Conservation (phyloP, 2,888 invertebrate genomes). For the Nysson spinosus region DNA sequence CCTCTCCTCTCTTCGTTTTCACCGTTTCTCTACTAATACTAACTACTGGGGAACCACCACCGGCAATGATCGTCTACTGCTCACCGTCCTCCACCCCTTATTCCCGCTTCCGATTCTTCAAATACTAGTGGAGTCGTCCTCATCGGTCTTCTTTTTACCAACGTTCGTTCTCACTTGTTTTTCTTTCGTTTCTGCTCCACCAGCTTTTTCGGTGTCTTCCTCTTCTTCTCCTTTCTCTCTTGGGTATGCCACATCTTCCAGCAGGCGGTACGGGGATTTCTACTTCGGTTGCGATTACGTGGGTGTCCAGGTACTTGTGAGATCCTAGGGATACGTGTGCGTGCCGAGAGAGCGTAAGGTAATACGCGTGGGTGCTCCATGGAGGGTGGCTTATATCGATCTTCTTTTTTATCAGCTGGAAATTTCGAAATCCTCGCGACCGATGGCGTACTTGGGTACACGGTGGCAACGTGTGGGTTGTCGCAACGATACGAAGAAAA, state of each 20-base stretch:
- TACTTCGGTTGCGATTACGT: conserved; percentile 66
- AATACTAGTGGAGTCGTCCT: no score
- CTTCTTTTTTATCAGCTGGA: conserved; percentile 51
- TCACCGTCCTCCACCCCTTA: no score
- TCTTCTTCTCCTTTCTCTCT: not conserved
- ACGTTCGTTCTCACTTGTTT: no score
- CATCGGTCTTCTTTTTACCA: not conserved
- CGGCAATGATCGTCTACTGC: conserved; percentile 16
- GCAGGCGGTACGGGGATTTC: conserved; percentile 73
- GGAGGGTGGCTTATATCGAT: conserved; percentile 44
- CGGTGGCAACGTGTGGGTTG: not conserved
- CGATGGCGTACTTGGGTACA: not conserved
- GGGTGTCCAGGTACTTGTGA: conserved; percentile 49
- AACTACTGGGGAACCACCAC: no score
- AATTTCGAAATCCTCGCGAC: conserved; percentile 48
- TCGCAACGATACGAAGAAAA: conserved; percentile 2
- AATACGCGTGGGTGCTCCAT: conserved; percentile 37
- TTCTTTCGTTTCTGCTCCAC: not conserved
- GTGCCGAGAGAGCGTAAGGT: conserved; percentile 25
- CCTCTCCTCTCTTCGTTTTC: no score
- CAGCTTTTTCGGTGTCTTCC: no score
- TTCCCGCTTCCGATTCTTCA: no score
- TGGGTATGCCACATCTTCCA: conserved; percentile 73
- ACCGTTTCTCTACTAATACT: no score
- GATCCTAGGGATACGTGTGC: conserved; percentile 42